Evolutionary conservation across 2,888 invertebrate genomes (phyloP).

Genomic region (Choreutis nemorana): DNA sequence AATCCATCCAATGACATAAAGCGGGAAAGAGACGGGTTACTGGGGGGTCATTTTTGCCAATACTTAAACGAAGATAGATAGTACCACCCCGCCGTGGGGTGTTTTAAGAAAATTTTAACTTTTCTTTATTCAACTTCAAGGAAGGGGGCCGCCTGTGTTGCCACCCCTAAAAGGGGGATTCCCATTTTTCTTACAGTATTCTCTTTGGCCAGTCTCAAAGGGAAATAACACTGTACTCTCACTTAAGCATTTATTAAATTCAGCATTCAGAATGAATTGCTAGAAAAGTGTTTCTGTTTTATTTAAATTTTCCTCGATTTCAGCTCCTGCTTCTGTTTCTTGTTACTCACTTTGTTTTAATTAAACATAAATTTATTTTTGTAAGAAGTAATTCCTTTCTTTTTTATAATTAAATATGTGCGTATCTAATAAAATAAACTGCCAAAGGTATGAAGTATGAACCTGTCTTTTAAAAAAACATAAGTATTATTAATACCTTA

Average conservation of each 20-base stretch:
- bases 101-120: conserved; percentile 64
- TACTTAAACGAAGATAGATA: conserved; percentile 64
- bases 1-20: conserved; percentile 45
- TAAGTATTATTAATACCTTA: too few species aligned
- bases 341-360: too few species aligned
- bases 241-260: conserved; percentile 62
- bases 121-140: conserved; percentile 55
- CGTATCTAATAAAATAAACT: too few species aligned
- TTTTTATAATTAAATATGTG: too few species aligned
- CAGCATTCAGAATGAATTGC: conserved; percentile 49
- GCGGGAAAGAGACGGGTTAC: conserved; percentile 34
- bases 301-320: too few species aligned
- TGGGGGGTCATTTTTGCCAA: conserved; percentile 59
- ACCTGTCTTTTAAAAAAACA: too few species aligned
- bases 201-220: conserved; percentile 59
- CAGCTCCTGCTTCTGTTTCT: too few species aligned
- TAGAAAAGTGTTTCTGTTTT: conserved; percentile 38
- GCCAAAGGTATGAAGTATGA: too few species aligned
- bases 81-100: conserved; percentile 31
- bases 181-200: conserved; percentile 53
- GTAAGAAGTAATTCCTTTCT: too few species aligned
- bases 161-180: conserved; percentile 19
- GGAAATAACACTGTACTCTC: conserved; percentile 45
- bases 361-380: too few species aligned
- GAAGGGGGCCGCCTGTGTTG: conserved; percentile 17